Evolutionary conservation across 2,797 vertebrate species (phyloP), one percentile per base, ranked within the genome.

Genomic region (Antrozous pallidus): DNA sequence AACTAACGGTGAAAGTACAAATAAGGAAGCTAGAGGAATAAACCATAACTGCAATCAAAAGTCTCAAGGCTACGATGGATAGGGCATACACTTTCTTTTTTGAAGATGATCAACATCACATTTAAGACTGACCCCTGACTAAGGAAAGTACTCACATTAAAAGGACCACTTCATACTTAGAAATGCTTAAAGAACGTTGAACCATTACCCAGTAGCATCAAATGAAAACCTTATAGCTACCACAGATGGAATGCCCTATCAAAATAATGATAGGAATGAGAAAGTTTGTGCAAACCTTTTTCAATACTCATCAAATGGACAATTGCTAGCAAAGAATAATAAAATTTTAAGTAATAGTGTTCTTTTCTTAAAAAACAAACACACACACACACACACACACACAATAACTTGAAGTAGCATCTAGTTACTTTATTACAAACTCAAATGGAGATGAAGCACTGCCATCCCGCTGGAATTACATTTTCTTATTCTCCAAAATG

Each of bases 361-460:
- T 73, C 36, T 95, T 92, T 71, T n/a, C 69, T 88, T 51, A 61
- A 14, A 28, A 61, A 6, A 58, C 22, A 58, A 28, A 51, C 17
- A 51, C 20, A 47, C 9, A 13, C 26, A 61, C 12, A 28, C 22
- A 58, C 12, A 51, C 17, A 51, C 20, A 47, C 9, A 13, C 26
- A 61, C 12, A 67, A 47, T 18, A 24, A 40, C 33, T 80, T 73
- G 47, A 87, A 77, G 45, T 73, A 67, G 5, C 38, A 80, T 79
- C n/a, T n/a, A n/a, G n/a, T 61, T 88, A 84, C 20, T 87, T 88
- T 91, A 84, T 73, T 91, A 87, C 22, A 71, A 80, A 73, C n/a
- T 82, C 49, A 94, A 87, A 94, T 77, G 28, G 22, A 40, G 81
- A 77, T 77, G 51, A 51, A 58, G 17, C 8, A 88, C 14, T 56